Evolutionary conservation across 2,113 vertebrate genomes (phyloP).

Genomic region (Neolamprologus sp.): DNA sequence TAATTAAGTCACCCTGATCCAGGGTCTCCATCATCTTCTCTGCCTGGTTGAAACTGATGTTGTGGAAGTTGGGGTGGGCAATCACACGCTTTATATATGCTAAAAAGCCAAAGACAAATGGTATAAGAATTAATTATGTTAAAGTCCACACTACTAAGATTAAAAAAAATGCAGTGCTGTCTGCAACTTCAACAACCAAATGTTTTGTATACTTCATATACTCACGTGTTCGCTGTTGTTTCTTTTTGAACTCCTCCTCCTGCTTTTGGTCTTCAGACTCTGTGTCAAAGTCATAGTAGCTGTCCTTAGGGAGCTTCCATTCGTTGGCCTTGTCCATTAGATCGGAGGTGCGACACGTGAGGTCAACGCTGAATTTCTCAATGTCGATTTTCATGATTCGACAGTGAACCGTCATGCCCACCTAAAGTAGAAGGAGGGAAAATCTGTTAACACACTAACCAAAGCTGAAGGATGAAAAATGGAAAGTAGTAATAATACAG

Average conservation of each 20-base stretch:
- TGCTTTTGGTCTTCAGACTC: conserved; percentile 89
- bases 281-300: conserved; percentile 91
- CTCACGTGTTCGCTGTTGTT: conserved; percentile 94
- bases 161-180: neutral
- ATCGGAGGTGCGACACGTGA: conserved; percentile 95
- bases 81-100: conserved; percentile 98
- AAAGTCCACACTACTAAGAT: neutral
- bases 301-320: conserved; percentile 97
- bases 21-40: conserved; percentile 99
- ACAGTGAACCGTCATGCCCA: conserved; percentile 98
- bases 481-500: neutral
- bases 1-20: conserved; percentile 97
- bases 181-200: neutral
- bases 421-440: conserved; percentile 59
- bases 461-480: neutral
- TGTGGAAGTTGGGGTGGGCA: conserved; percentile 98
- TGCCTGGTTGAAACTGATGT: conserved; percentile 98
- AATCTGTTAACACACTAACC: neutral
- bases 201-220: conserved; percentile 52
- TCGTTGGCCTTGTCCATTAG: conserved; percentile 95
- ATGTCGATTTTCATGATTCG: conserved; percentile 99
- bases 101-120: conserved; percentile 22
- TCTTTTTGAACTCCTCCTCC: conserved; percentile 93
- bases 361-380: conserved; percentile 95
- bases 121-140: neutral